A percentile compares a stretch with the other conserved stretches of the same genome.
These are phyloP conservation scores for Antennarius striatus DNA, from an alignment of 2,113 vertebrate genomes.

Conservation along the genomic window DNA sequence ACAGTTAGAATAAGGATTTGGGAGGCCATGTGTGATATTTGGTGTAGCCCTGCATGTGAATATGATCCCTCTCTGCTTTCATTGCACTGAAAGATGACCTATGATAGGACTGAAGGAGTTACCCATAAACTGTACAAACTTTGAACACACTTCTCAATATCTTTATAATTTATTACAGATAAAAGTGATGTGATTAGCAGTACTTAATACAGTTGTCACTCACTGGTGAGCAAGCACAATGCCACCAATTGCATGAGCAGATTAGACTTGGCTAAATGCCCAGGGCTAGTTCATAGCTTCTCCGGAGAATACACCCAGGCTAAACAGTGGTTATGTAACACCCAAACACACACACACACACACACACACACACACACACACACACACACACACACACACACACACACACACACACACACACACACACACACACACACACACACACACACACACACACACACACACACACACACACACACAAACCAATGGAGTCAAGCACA, in stretches of 20 bases:
- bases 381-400: background rate
- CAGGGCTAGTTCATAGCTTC: slow-evolving; percentile 28
- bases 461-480: slow-evolving; percentile 10
- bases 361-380: background rate
- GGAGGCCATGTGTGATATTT: too few relatives aligned
- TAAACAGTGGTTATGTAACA: slow-evolving; percentile 20
- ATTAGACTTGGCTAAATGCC: slow-evolving; percentile 41
- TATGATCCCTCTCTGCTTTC: background rate
- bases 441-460: slow-evolving; percentile 21
- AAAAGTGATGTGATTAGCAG: slow-evolving; percentile 30
- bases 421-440: slow-evolving; percentile 10
- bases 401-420: slow-evolving; percentile 14
- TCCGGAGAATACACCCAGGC: slow-evolving; percentile 15
- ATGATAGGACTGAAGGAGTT: background rate
- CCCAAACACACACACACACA: slow-evolving; percentile 10
- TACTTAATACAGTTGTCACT: slow-evolving; percentile 34
- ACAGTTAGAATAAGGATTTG: too few relatives aligned
- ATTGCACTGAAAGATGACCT: background rate
- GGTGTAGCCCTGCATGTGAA: background rate
- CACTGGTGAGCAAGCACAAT: slow-evolving; percentile 22
- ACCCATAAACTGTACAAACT: background rate
- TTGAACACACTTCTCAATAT: background rate
- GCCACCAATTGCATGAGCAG: slow-evolving; percentile 19
- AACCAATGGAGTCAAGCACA: slow-evolving; percentile 1
- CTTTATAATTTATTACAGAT: slow-evolving; percentile 1